phyloP scores from a whole-genome alignment of 2,797 vertebrate species.

The Coccyzus lansbergi region DNA sequence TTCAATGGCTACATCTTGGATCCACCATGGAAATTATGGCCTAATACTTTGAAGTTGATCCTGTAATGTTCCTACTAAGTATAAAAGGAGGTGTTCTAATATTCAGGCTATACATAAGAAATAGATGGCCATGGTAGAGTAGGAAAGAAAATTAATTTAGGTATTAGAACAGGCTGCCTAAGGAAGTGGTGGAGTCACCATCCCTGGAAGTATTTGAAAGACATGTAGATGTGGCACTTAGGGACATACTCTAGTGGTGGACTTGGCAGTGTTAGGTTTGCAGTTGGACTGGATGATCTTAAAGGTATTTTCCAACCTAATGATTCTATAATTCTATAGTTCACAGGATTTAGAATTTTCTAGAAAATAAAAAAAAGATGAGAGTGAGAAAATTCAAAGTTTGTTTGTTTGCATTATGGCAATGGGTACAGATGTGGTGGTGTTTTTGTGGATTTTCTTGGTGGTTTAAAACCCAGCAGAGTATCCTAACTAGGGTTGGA shows the following conservation, averaged over 20 bases:
- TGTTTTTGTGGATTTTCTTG: not conserved
- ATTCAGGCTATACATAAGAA: not conserved
- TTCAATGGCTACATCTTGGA: not conserved
- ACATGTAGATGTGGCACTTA: not conserved
- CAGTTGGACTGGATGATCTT: not conserved
- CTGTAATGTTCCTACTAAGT: not conserved
- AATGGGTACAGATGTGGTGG: fast-evolving
- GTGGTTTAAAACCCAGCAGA: not conserved
- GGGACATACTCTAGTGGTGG: not conserved
- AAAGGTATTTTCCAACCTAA: not conserved
- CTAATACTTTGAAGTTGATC: not conserved
- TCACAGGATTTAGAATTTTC: not conserved
- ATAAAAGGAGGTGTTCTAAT: not conserved
- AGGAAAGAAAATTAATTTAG: not conserved
- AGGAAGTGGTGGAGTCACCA: not conserved
- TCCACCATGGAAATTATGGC: not conserved
- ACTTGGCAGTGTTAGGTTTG: not conserved
- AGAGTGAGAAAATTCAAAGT: not conserved
- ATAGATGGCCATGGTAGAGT: not conserved
- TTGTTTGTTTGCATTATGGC: not conserved
- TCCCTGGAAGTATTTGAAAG: not conserved
- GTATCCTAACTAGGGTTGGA: not conserved
- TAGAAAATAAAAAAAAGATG: not conserved
- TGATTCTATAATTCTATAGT: not conserved
- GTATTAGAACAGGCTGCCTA: not conserved